These are phyloP conservation scores for Drosophila nigritarsus DNA, from an alignment of 2,888 invertebrate species.

Conservation along the genomic window DNA sequence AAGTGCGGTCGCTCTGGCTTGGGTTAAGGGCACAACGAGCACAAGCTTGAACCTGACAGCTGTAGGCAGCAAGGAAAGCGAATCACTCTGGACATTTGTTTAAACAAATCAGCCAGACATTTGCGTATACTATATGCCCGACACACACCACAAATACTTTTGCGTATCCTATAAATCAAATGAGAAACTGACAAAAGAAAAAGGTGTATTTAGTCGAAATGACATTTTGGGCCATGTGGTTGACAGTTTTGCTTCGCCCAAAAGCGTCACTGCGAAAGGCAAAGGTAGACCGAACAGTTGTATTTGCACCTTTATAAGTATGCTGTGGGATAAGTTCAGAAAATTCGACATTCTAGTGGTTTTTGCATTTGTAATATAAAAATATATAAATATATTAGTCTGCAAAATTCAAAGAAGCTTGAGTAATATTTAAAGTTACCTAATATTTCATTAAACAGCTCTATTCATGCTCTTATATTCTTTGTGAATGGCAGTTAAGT, in stretches of 20 bases:
- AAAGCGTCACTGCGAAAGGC: conserved; percentile 5
- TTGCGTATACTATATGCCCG: conserved; percentile 37
- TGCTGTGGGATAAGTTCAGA: too few relatives aligned
- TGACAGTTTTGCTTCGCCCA: conserved; percentile 45
- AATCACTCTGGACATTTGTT: conserved; percentile 43
- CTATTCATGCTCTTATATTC: not conserved
- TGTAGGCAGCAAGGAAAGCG: conserved; percentile 58
- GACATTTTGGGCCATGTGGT: conserved; percentile 52
- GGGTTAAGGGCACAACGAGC: conserved; percentile 51
- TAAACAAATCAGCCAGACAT: conserved; percentile 64
- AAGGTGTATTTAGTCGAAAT: conserved; percentile 68
- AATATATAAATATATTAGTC: not conserved
- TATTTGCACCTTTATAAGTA: not conserved
- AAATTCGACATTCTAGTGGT: too few relatives aligned
- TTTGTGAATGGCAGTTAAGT: not conserved
- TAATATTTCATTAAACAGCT: not conserved
- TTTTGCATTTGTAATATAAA: not conserved
- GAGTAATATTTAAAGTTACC: not conserved
- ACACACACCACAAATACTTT: conserved; percentile 52
- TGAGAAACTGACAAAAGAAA: conserved; percentile 67
- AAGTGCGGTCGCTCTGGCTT: conserved; percentile 52
- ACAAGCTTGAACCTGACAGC: conserved; percentile 73
- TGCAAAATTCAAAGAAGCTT: not conserved
- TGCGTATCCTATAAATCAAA: conserved; percentile 69
- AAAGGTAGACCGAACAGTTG: conserved; percentile 32